Conservation (phyloP, 2,797 vertebrate species). For the Otolemur crassicaudatus region DNA sequence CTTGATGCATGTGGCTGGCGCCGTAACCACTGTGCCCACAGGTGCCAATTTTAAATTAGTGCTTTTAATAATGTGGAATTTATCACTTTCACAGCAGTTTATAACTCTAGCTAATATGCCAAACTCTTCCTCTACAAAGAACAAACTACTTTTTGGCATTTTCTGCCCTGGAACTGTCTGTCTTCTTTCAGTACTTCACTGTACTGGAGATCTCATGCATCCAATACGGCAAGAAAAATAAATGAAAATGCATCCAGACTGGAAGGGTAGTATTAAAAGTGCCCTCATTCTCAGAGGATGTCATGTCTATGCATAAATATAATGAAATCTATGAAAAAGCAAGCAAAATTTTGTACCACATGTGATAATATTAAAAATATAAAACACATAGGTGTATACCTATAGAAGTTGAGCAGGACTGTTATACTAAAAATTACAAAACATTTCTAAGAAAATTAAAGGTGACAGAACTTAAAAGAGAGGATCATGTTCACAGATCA, state of each 20-base stretch:
- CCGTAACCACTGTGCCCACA: too few relatives aligned
- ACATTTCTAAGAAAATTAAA: neutral
- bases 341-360: neutral
- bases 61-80: neutral
- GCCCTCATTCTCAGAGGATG: neutral
- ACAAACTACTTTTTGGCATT: neutral
- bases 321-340: neutral
- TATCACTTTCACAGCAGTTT: neutral
- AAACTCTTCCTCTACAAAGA: neutral
- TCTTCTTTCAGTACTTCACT: neutral
- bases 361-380: neutral
- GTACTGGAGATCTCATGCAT: neutral
- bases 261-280: neutral
- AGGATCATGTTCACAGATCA: neutral
- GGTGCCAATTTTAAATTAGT: neutral
- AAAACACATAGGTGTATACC: neutral
- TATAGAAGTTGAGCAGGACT: neutral
- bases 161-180: neutral
- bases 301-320: neutral
- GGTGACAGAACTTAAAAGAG: neutral
- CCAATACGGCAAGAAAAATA: neutral
- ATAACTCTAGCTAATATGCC: neutral
- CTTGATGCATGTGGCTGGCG: too few relatives aligned
- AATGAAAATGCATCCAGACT: neutral
- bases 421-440: neutral